Percentiles rank a stretch among this genome's conserved stretches.
These are phyloP conservation scores for Rattus rattus DNA, from an alignment of 2,113 vertebrate species.

Conservation along the genomic window DNA sequence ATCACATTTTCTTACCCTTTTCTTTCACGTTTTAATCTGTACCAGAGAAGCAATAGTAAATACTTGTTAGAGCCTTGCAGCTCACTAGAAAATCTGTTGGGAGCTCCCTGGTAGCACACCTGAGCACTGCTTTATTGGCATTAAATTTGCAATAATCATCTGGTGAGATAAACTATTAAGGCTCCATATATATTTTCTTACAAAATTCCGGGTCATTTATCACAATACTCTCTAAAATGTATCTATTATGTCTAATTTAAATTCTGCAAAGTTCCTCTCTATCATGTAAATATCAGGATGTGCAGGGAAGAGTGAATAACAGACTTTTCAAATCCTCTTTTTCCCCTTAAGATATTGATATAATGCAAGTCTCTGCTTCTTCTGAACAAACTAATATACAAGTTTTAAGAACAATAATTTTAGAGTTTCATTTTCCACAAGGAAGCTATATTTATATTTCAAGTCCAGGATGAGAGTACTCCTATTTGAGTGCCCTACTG, in stretches of 20 bases:
- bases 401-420: neutral
- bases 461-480: neutral
- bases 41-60: conserved; percentile 47
- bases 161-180: conserved; percentile 4
- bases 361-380: conserved; percentile 20
- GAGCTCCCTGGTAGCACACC: conserved; percentile 31
- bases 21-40: conserved; percentile 23
- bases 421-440: neutral
- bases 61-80: neutral
- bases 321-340: neutral
- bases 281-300: neutral
- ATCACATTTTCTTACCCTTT: conserved; percentile 42
- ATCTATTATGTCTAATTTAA: conserved; percentile 42
- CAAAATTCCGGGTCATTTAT: neutral
- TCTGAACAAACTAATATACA: neutral
- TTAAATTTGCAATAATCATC: conserved; percentile 58
- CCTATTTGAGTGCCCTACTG: neutral
- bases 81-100: conserved; percentile 11
- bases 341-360: neutral
- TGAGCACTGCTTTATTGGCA: conserved; percentile 21
- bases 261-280: conserved; percentile 46
- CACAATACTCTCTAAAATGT: conserved; percentile 43
- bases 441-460: neutral
- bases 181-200: neutral
- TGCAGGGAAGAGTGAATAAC: neutral